Evolutionary conservation across 92 coral and sea anemone species (phyloP), one percentile per base, ranked within the genome.

Genomic region (Porites lobata): DNA sequence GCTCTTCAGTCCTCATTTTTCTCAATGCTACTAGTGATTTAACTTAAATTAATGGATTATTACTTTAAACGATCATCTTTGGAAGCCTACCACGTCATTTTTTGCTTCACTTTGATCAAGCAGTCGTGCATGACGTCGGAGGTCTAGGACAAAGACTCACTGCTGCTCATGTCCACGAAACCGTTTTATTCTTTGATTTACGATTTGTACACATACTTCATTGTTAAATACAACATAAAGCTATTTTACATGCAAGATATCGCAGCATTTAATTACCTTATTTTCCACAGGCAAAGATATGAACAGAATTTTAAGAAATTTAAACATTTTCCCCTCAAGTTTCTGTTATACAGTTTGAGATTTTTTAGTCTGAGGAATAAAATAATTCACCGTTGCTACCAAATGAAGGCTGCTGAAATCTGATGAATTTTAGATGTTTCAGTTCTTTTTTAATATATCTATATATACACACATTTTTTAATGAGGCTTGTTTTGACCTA

Each of bases 161-260:
- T 17, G 69, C 38, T 15, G 74, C 20, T 56, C 17, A 15, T 71
- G 29, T 57, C 50, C 58, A 26, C 11, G 77, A 3, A 24, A 11
- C 32, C 19, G 57, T 17, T 54, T 82, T 54, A 56, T 70, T 80
- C 52, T 22, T 69, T 82, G 86, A 82, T 82, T 82, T 82, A 82
- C 57, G 86, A 82, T 82, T 82, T 82, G 58, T 12, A 70, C 64
- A 67, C 29, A 50, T 81, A 53, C 26, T 10, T 15, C 43, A 8
- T 50, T 54, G 24, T 24, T 6, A 5, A 19, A 69, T 52, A 22
- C 21, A 38, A 50, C 7, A 47, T 21, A 22, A 9, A 0, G 24
- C 74, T 15, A 65, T 19, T 53, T 68, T 69, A 56, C 67, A 68
- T 4, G 6, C 66, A 32, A 4, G 65, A 29, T n/a, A 50, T 69